Evolutionary conservation across 2,888 invertebrate genomes (phyloP).

Genomic region (Gastracanthus pulcherrimus): DNA sequence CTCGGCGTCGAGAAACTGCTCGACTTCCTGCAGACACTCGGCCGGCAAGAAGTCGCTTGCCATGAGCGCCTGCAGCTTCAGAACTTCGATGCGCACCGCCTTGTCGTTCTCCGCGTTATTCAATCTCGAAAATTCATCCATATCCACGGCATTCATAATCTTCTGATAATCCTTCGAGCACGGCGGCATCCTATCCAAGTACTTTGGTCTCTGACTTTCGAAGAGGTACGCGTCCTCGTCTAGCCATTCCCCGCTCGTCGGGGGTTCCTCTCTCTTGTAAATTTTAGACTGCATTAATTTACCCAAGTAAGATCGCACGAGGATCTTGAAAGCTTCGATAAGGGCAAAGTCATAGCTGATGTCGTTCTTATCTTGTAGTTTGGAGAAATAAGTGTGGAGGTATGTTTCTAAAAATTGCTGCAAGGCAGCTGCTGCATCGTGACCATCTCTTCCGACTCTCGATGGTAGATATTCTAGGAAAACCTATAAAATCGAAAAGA

Average conservation of each 20-base stretch:
- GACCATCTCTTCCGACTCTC: constrained; percentile 80
- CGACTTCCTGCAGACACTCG: constrained; percentile 81
- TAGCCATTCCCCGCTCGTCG: constrained; percentile 56
- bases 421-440: constrained; percentile 73
- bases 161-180: constrained; percentile 69
- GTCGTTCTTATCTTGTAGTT: constrained; percentile 64
- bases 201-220: constrained; percentile 76
- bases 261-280: constrained; percentile 64
- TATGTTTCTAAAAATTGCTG: constrained; percentile 74
- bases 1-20: constrained; percentile 81
- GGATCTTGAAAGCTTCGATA: constrained; percentile 80
- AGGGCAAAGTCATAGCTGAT: constrained; percentile 77
- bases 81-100: constrained; percentile 66
- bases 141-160: constrained; percentile 61
- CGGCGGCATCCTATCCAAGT: constrained; percentile 79
- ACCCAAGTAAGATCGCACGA: constrained; percentile 82
- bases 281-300: constrained; percentile 75
- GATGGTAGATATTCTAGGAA: constrained; percentile 84
- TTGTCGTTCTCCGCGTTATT: constrained; percentile 61
- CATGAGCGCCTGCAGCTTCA: constrained; percentile 80
- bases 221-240: constrained; percentile 76
- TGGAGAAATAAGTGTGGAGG: constrained; percentile 69
- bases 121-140: constrained; percentile 61
- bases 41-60: constrained; percentile 80
- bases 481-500: too few relatives aligned